A percentile compares a stretch with the other conserved stretches of the same genome.
These are phyloP conservation scores for Heliconius eleuchia DNA, from an alignment of 1,140 invertebrate species.

Conservation along the genomic window DNA sequence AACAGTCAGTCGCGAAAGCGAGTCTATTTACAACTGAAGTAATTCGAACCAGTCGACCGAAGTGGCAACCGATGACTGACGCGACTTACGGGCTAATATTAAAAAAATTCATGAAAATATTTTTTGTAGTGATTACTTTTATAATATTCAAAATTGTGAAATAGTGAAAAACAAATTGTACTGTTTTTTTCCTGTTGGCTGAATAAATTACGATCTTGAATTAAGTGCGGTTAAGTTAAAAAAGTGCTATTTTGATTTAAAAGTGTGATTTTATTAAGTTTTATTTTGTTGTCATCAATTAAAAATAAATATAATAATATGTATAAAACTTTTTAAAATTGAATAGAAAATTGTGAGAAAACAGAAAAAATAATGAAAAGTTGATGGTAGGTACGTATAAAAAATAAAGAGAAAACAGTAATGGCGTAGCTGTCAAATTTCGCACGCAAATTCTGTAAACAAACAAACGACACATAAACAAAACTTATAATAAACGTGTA, in stretches of 20 bases:
- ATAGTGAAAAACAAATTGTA: background rate
- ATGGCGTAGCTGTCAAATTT: constrained; percentile 47
- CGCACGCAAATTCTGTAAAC: constrained; percentile 39
- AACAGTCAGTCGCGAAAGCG: background rate
- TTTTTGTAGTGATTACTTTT: background rate
- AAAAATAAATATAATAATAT: background rate
- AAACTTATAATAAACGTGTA: background rate
- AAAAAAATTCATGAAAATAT: background rate
- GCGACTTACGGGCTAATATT: background rate
- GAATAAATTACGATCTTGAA: background rate
- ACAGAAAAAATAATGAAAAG: constrained; percentile 1
- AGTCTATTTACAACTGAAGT: constrained; percentile 10
- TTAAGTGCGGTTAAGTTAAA: background rate
- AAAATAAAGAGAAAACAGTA: constrained; percentile 21
- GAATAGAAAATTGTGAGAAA: background rate
- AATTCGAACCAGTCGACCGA: background rate
- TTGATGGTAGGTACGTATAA: background rate
- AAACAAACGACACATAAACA: constrained; percentile 8
- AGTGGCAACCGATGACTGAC: constrained; percentile 4
- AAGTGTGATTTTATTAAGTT: background rate
- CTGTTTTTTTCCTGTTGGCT: background rate
- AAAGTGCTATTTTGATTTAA: background rate
- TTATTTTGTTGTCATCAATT: background rate
- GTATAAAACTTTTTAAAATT: background rate
- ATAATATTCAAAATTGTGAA: background rate